Conservation (phyloP, 2,113 vertebrate species). For the Phalacrocorax brasilianus region DNA sequence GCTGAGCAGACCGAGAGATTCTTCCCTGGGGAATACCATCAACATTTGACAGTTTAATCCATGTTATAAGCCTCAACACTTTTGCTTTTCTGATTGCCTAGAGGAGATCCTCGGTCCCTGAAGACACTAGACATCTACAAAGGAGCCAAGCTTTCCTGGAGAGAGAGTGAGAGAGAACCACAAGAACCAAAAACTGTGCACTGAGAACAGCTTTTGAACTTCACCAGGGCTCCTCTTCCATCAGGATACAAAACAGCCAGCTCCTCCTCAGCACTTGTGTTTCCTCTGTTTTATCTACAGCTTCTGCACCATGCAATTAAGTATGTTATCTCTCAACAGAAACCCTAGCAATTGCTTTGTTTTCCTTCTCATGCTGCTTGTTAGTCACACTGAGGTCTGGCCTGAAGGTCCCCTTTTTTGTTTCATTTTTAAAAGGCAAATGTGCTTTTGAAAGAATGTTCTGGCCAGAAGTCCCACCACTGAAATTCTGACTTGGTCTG, state of each 20-base stretch:
- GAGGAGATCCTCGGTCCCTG: not conserved
- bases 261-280: not conserved
- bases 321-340: not conserved
- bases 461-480: not conserved
- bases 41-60: not conserved
- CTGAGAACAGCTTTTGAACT: not conserved
- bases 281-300: not conserved
- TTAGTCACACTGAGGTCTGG: not conserved
- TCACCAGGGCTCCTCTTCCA: not conserved
- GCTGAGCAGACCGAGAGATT: not conserved
- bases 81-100: not conserved
- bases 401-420: not conserved
- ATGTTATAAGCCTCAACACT: not conserved
- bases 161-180: not conserved
- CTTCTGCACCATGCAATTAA: not conserved
- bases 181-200: not conserved
- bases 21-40: not conserved
- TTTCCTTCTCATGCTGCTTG: not conserved
- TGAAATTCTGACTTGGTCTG: not conserved
- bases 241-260: not conserved
- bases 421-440: not conserved
- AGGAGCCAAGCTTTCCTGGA: not conserved
- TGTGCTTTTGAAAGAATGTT: not conserved
- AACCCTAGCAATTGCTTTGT: not conserved
- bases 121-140: not conserved